These are phyloP conservation scores for Lasioglossum oenotherae DNA, from an alignment of 2,888 invertebrate genomes.

Conservation along the genomic window DNA sequence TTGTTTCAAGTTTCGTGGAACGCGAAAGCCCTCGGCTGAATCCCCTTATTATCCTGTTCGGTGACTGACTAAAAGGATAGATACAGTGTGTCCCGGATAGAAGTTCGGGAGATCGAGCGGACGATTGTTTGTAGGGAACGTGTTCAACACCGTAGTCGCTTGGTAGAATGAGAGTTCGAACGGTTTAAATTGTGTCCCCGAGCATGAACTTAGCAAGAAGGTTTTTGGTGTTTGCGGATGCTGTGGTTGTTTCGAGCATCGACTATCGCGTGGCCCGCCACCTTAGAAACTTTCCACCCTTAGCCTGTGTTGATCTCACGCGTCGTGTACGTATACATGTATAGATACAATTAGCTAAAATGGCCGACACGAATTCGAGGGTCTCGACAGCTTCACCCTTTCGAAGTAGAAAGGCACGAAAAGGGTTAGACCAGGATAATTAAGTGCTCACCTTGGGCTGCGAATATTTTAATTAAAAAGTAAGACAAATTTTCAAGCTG, in stretches of 20 bases:
- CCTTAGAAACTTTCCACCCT: constrained; percentile 5
- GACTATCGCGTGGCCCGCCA: constrained; percentile 13
- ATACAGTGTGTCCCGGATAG: not conserved
- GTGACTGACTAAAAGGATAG: not conserved
- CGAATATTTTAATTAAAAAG: not conserved
- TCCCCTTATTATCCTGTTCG: not conserved
- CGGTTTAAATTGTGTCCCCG: not conserved
- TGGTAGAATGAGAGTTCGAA: not conserved
- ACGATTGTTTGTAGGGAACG: constrained; percentile 6
- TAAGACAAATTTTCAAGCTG: not conserved
- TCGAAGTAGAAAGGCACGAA: constrained; percentile 1
- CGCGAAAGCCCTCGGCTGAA: not conserved
- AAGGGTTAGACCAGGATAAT: not conserved
- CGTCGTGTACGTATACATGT: not conserved
- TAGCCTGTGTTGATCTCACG: not conserved
- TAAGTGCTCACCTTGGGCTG: not conserved
- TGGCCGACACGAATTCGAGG: not conserved
- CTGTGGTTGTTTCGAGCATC: constrained; percentile 18
- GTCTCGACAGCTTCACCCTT: not conserved
- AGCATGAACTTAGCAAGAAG: not conserved
- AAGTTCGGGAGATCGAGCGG: not conserved
- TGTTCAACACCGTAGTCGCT: constrained; percentile 1
- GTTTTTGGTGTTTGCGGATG: constrained; percentile 5
- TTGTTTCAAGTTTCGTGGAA: too few relatives aligned
- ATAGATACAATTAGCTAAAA: not conserved